Conservation (phyloP, 2,113 vertebrate genomes). For the Perccottus glenii region DNA sequence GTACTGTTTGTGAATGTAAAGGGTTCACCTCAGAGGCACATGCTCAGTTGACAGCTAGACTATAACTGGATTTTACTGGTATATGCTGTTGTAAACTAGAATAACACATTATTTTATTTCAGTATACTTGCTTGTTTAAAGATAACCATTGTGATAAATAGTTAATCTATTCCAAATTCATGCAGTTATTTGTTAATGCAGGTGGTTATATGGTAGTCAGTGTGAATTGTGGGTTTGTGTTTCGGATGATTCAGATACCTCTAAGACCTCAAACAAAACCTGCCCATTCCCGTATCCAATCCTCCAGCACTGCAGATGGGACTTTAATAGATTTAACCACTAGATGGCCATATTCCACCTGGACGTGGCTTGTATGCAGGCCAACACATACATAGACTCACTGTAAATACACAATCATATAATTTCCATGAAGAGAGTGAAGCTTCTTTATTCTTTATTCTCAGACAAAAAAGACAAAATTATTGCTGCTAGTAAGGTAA, state of each 20-base stretch:
- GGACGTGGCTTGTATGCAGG: neutral
- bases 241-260: too few species aligned
- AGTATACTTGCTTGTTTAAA: too few species aligned
- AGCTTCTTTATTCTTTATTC: neutral
- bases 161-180: too few species aligned
- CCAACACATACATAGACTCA: slow-evolving; percentile 7
- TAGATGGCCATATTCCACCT: slow-evolving; percentile 72
- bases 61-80: slow-evolving; percentile 36
- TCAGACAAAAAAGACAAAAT: too few species aligned
- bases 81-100: slow-evolving; percentile 8
- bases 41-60: slow-evolving; percentile 18
- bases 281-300: slow-evolving; percentile 14
- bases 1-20: slow-evolving; percentile 17
- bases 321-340: slow-evolving; percentile 47
- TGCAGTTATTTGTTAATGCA: too few species aligned
- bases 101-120: too few species aligned
- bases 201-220: too few species aligned
- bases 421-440: slow-evolving; percentile 21
- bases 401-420: slow-evolving; percentile 19
- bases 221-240: too few species aligned
- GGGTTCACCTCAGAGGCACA: slow-evolving; percentile 24
- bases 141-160: too few species aligned
- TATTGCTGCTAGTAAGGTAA: too few species aligned
- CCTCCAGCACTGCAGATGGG: slow-evolving; percentile 42
- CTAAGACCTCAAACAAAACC: neutral